These are phyloP conservation scores for Troides aeacus DNA, from an alignment of 2,888 invertebrate genomes.

Conservation along the genomic window DNA sequence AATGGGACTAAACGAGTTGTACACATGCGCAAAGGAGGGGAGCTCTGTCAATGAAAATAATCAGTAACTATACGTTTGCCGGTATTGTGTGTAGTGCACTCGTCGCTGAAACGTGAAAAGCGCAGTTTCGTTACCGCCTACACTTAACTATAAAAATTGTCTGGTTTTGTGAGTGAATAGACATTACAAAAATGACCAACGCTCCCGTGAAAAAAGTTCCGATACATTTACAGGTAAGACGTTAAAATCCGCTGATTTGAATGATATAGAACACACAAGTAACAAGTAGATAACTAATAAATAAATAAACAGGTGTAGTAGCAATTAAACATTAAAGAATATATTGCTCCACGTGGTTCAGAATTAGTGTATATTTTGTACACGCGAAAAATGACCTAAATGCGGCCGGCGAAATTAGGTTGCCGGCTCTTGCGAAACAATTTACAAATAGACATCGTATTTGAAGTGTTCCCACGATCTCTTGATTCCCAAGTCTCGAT, in stretches of 20 bases:
- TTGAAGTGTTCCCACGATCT: slow-evolving; percentile 27
- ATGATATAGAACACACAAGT: slow-evolving; percentile 32
- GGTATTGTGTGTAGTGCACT: slow-evolving; percentile 30
- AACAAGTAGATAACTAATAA: background rate
- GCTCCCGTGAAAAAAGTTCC: slow-evolving; percentile 97
- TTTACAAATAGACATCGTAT: slow-evolving; percentile 21
- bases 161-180: slow-evolving; percentile 62
- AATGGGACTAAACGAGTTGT: slow-evolving; percentile 50
- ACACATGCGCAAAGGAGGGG: slow-evolving; percentile 73
- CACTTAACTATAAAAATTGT: slow-evolving; percentile 45
- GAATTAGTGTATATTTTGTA: slow-evolving; percentile 1
- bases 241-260: slow-evolving; percentile 61
- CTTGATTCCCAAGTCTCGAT: slow-evolving; percentile 22
- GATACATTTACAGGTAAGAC: slow-evolving; percentile 92
- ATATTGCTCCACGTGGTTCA: background rate
- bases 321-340: background rate
- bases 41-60: slow-evolving; percentile 60
- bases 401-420: slow-evolving; percentile 29
- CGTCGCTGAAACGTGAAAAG: slow-evolving; percentile 45
- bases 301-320: background rate
- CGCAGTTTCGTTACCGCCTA: slow-evolving; percentile 56
- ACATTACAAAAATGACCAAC: slow-evolving; percentile 76
- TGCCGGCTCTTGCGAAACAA: slow-evolving; percentile 28
- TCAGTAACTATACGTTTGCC: slow-evolving; percentile 42
- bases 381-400: slow-evolving; percentile 28